Percentiles rank a stretch among this genome's conserved stretches.
Conservation (phyloP, 1,140 invertebrate species). For the Apis dorsata region DNA sequence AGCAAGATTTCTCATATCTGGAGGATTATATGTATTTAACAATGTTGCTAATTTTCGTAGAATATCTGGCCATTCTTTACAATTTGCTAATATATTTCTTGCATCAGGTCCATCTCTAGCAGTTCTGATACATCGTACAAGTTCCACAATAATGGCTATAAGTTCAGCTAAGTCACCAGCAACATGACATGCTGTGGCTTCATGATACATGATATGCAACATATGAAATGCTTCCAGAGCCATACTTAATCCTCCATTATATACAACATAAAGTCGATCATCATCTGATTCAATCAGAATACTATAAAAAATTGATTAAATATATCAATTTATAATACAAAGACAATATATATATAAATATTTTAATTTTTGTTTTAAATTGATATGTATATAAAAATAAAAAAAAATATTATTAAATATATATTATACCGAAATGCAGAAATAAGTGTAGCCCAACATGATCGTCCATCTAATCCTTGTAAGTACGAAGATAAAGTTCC, state of each 20-base stretch:
- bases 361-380: background rate
- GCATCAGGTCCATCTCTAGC: constrained; percentile 85
- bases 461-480: constrained; percentile 89
- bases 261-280: constrained; percentile 92
- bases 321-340: background rate
- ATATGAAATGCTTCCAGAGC: constrained; percentile 95
- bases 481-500: constrained; percentile 92
- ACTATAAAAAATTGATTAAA: constrained; percentile 70
- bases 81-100: constrained; percentile 82
- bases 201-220: constrained; percentile 95
- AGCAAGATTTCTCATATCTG: constrained; percentile 89
- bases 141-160: constrained; percentile 87
- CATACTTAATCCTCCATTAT: constrained; percentile 92
- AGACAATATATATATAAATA: background rate
- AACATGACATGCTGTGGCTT: constrained; percentile 93
- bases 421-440: constrained; percentile 84
- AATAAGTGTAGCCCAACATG: constrained; percentile 94
- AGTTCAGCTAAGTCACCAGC: constrained; percentile 91
- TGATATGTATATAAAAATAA: background rate
- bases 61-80: constrained; percentile 92
- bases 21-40: constrained; percentile 94
- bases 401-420: background rate
- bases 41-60: constrained; percentile 91
- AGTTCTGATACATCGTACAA: constrained; percentile 86
- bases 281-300: constrained; percentile 94